phyloP scores from a whole-genome alignment of 1,140 invertebrate species.

The Drosophila oshimai region DNA sequence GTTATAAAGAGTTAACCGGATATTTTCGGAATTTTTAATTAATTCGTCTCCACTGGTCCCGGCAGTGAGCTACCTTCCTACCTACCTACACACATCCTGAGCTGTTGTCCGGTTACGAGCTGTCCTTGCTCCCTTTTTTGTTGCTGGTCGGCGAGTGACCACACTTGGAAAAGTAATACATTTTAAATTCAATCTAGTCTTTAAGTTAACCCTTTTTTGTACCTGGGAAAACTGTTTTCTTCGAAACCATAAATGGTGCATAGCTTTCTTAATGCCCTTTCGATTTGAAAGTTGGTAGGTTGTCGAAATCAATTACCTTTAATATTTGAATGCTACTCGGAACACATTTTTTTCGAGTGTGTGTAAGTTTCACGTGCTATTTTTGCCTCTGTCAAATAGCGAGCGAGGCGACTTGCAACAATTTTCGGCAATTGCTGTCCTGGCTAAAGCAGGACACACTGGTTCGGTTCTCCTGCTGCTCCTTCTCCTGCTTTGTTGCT shows the following conservation, averaged over 20 bases:
- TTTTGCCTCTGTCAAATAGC: slow-evolving; percentile 41
- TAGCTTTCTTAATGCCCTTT: no score
- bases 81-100: slow-evolving; percentile 46
- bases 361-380: slow-evolving; percentile 35
- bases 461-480: neutral
- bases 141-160: slow-evolving; percentile 13
- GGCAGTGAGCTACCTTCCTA: neutral
- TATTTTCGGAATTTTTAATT: slow-evolving; percentile 81
- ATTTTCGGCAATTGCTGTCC: slow-evolving; percentile 74
- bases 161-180: neutral
- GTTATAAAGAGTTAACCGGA: slow-evolving; percentile 80
- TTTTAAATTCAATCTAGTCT: neutral
- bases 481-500: slow-evolving; percentile 62
- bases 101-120: slow-evolving; percentile 23
- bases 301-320: no score
- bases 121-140: slow-evolving; percentile 53
- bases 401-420: slow-evolving; percentile 52
- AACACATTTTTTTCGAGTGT: neutral
- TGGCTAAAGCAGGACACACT: slow-evolving; percentile 44
- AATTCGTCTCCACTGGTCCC: slow-evolving; percentile 52
- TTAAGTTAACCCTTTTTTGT: no score
- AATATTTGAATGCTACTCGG: no score
- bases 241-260: no score
- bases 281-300: no score
- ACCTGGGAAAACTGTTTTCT: no score